A percentile compares a stretch with the other conserved stretches of the same genome.
Conservation (phyloP, 2,113 vertebrate species). For the Eulacestoma nigropectus region DNA sequence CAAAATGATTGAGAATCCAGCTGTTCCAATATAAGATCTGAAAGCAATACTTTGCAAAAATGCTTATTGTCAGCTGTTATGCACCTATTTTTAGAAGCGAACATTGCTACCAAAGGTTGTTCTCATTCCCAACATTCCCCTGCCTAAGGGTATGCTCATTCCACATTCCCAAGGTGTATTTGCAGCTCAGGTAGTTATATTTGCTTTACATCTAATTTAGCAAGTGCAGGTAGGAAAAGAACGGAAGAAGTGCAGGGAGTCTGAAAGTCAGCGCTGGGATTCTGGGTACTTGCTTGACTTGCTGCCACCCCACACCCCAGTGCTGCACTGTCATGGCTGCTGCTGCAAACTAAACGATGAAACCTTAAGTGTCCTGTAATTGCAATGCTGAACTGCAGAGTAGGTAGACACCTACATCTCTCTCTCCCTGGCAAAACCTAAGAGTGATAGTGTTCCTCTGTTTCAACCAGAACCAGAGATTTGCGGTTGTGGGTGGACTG, state of each 20-base stretch:
- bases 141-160: conserved; percentile 18
- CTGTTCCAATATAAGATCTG: conserved; percentile 11
- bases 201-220: conserved; percentile 37
- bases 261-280: neutral
- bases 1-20: neutral
- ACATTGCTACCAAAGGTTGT: conserved; percentile 5
- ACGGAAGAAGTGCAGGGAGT: neutral
- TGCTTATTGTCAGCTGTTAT: conserved; percentile 26
- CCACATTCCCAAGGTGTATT: conserved; percentile 10
- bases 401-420: neutral
- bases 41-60: conserved; percentile 7
- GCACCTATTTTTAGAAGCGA: conserved; percentile 19
- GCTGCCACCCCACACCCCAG: neutral
- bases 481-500: neutral
- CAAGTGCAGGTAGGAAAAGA: neutral
- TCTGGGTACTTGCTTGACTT: neutral
- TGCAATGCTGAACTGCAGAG: neutral
- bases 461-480: neutral
- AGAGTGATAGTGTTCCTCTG: neutral
- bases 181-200: conserved; percentile 2
- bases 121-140: conserved; percentile 3
- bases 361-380: neutral
- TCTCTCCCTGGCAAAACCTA: neutral
- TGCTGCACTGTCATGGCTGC: neutral
- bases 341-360: neutral